phyloP scores from a whole-genome alignment of 1,140 invertebrate genomes.

The Drosophila nigromelanica region DNA sequence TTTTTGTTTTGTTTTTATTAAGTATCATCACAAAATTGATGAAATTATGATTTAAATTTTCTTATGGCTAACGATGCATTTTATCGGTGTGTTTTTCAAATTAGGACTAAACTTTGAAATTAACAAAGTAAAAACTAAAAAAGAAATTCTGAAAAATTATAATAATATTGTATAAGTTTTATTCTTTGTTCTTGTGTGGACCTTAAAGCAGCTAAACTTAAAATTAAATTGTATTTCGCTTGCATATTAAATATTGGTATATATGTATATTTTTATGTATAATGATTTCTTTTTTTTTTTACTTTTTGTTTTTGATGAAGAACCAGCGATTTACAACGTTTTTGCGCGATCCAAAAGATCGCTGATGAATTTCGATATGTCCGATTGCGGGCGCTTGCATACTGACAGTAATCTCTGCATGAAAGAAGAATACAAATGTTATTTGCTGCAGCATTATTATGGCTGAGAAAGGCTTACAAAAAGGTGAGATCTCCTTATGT shows the following conservation, averaged over 20 bases:
- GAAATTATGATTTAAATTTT: slow-evolving; percentile 60
- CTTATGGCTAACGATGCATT: slow-evolving; percentile 67
- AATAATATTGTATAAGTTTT: slow-evolving; percentile 37
- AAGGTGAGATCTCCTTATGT: slow-evolving; percentile 92
- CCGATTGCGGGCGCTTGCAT: slow-evolving; percentile 92
- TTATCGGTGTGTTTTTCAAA: slow-evolving; percentile 54
- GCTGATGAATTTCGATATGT: slow-evolving; percentile 96
- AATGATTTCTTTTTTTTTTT: slow-evolving; percentile 46
- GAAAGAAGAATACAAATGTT: slow-evolving; percentile 8
- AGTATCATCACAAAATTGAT: slow-evolving; percentile 79
- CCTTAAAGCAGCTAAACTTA: slow-evolving; percentile 71
- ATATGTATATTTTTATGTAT: slow-evolving; percentile 44
- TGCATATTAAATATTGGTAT: slow-evolving; percentile 58
- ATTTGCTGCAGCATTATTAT: not conserved
- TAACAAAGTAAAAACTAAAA: slow-evolving; percentile 38
- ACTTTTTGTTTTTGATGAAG: slow-evolving; percentile 26
- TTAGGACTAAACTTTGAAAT: slow-evolving; percentile 55
- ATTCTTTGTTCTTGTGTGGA: slow-evolving; percentile 63
- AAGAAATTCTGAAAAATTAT: slow-evolving; percentile 31
- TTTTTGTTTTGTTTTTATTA: slow-evolving; percentile 24
- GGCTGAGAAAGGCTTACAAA: slow-evolving; percentile 86
- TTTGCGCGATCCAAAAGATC: slow-evolving; percentile 95
- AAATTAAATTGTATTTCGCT: slow-evolving; percentile 61
- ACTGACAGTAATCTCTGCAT: slow-evolving; percentile 90
- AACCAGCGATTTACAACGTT: slow-evolving; percentile 86